Percentiles rank a stretch among this genome's conserved stretches.
Evolutionary conservation across 2,888 invertebrate species (phyloP).

Genomic region (Diadegma fenestrale): DNA sequence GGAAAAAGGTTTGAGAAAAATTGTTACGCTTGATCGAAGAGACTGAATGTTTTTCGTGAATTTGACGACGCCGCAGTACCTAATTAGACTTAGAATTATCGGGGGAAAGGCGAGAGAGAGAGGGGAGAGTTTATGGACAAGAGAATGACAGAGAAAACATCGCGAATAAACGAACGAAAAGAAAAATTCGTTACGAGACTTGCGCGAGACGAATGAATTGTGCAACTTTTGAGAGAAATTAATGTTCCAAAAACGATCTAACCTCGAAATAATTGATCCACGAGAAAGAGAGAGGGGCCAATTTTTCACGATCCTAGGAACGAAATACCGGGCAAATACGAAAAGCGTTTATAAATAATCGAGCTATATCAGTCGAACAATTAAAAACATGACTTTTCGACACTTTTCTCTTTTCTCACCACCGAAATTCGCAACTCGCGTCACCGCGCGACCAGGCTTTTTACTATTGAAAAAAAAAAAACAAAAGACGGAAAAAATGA

Average conservation of each 20-base stretch:
- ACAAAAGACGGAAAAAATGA: constrained; percentile 22
- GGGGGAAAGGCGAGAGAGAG: constrained; percentile 42
- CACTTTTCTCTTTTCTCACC: constrained; percentile 16
- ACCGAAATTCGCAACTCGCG: constrained; percentile 46
- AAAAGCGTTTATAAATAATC: constrained; percentile 34
- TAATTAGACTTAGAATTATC: constrained; percentile 69
- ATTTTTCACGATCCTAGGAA: constrained; percentile 71
- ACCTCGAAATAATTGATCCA: constrained; percentile 39
- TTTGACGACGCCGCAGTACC: constrained; percentile 71
- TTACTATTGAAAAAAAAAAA: constrained; percentile 51
- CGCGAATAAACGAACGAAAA: constrained; percentile 9
- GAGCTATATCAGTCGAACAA: constrained; percentile 4
- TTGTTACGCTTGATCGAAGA: constrained; percentile 73
- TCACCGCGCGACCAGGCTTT: constrained; percentile 66
- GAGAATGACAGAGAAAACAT: constrained; percentile 23
- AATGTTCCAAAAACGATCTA: constrained; percentile 2
- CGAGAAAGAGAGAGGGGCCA: constrained; percentile 71
- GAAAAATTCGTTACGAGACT: not conserved
- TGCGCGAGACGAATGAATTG: not conserved
- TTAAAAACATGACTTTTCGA: not conserved
- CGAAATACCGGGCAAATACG: constrained; percentile 50
- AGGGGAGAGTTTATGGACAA: constrained; percentile 43
- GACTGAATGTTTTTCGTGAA: constrained; percentile 76
- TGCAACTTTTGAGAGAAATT: not conserved
- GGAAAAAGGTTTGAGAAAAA: constrained; percentile 15